Conservation (phyloP, 1,140 invertebrate species). For the Heterodera schachtii region DNA sequence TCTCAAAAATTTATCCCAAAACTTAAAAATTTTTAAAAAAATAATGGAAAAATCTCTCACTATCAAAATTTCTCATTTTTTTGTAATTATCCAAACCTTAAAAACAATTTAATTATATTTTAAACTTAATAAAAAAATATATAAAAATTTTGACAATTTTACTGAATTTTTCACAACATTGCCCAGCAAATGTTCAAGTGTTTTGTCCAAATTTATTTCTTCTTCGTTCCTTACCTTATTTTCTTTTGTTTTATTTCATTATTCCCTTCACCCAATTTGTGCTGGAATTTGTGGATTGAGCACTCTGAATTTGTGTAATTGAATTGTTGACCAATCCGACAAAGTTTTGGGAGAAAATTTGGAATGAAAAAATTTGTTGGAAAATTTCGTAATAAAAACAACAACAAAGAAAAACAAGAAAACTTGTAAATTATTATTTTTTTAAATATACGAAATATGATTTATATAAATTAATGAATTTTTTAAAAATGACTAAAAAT, state of each 20-base stretch:
- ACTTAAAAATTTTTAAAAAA: too few species aligned
- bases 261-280: neutral
- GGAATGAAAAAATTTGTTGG: neutral
- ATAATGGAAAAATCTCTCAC: too few species aligned
- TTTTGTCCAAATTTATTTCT: neutral
- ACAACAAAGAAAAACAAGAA: neutral
- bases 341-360: slow-evolving; percentile 10
- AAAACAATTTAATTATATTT: too few species aligned
- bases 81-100: too few species aligned
- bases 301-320: neutral
- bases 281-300: neutral
- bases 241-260: slow-evolving; percentile 7
- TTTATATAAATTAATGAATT: slow-evolving; percentile 4
- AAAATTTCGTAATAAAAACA: neutral
- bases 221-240: neutral
- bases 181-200: neutral
- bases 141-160: too few species aligned
- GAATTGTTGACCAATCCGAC: neutral
- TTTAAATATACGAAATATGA: neutral
- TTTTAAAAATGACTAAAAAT: neutral
- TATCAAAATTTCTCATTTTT: too few species aligned
- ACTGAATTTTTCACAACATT: too few species aligned
- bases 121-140: too few species aligned
- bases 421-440: too few species aligned
- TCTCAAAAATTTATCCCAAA: too few species aligned